Conservation (phyloP, 1,140 invertebrate species). For the Drosophila novamexicana region DNA sequence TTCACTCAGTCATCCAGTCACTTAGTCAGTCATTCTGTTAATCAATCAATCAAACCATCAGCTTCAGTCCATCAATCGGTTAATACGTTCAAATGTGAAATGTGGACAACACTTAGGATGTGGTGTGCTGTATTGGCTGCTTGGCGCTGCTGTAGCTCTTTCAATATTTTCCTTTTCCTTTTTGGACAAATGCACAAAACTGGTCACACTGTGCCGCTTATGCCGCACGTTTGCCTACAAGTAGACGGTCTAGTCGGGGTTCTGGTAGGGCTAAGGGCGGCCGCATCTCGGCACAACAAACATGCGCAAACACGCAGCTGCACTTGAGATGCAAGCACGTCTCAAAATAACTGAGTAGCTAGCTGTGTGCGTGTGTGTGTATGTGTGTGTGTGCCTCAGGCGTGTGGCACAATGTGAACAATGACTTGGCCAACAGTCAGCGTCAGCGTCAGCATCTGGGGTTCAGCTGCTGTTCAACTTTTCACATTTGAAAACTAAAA, state of each 20-base stretch:
- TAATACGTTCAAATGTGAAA: too few relatives aligned
- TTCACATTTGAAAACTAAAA: slow-evolving; percentile 51
- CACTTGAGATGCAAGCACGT: slow-evolving; percentile 18
- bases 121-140: too few relatives aligned
- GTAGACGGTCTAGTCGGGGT: not conserved
- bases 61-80: not conserved
- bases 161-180: not conserved
- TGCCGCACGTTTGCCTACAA: not conserved
- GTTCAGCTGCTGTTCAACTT: slow-evolving; percentile 43
- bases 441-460: slow-evolving; percentile 12
- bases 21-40: not conserved
- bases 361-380: slow-evolving; percentile 30
- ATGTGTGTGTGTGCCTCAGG: slow-evolving; percentile 14
- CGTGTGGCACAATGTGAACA: slow-evolving; percentile 59
- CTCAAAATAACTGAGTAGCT: not conserved
- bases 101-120: too few relatives aligned
- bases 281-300: slow-evolving; percentile 42
- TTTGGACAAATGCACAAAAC: not conserved
- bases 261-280: too few relatives aligned
- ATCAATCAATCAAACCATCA: not conserved
- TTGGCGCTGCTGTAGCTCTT: too few relatives aligned
- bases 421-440: slow-evolving; percentile 42
- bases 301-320: slow-evolving; percentile 49
- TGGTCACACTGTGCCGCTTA: slow-evolving; percentile 1
- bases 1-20: not conserved